Percentiles rank a stretch among this genome's conserved stretches.
phyloP scores from a whole-genome alignment of 2,797 vertebrate genomes.

The Alosa sapidissima region DNA sequence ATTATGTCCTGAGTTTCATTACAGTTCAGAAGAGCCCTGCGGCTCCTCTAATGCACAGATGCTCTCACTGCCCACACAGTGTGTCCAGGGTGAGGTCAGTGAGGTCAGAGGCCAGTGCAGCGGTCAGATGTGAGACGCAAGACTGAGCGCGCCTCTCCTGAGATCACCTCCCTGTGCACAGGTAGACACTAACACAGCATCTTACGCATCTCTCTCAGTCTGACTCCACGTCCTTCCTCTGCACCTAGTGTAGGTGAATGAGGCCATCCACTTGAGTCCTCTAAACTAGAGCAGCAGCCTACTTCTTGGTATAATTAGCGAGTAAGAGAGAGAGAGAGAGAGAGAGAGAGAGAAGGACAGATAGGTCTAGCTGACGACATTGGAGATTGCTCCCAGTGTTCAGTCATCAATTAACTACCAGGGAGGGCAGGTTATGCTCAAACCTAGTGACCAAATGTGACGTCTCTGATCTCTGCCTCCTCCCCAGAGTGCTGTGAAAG shows the following conservation, averaged over 20 bases:
- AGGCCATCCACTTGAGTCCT: constrained; percentile 58
- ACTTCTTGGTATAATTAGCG: constrained; percentile 57
- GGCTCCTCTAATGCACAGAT: neutral
- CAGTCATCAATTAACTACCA: neutral
- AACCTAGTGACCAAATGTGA: too few relatives aligned
- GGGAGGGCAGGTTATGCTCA: too few relatives aligned
- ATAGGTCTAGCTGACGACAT: neutral
- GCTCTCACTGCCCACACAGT: neutral
- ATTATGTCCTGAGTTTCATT: neutral
- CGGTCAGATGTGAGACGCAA: neutral
- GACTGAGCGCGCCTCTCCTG: neutral
- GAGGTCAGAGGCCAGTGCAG: neutral
- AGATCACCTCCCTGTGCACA: neutral
- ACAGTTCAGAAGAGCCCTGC: neutral
- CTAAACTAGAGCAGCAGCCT: constrained; percentile 59
- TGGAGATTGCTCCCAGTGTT: neutral
- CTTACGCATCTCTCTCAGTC: neutral
- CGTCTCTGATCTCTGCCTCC: constrained; percentile 15
- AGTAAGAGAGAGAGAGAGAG: constrained; percentile 22
- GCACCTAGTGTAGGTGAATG: constrained; percentile 53
- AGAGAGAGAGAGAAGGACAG: constrained; percentile 21
- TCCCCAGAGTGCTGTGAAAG: neutral
- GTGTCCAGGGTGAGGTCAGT: neutral
- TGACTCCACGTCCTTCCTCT: neutral
- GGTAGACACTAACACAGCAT: neutral